A percentile compares a stretch with the other conserved stretches of the same genome.
These are phyloP conservation scores for Heterohyrax brucei DNA, from an alignment of 2,797 vertebrate species.

Conservation along the genomic window DNA sequence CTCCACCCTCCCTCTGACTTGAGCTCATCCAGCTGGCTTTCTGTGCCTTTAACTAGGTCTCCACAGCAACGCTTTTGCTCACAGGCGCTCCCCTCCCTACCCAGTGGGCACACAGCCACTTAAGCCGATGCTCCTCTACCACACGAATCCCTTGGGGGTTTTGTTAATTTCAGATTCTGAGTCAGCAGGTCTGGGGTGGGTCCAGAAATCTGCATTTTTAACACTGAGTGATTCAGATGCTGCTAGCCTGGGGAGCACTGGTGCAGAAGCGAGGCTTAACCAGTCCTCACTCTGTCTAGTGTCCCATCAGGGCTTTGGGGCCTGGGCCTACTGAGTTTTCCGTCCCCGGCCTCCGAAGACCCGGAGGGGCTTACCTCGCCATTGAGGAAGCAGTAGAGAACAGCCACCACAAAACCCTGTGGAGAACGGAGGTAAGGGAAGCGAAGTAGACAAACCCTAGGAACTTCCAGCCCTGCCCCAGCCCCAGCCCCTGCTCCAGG, in stretches of 20 bases:
- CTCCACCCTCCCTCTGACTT: not conserved
- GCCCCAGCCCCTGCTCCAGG: not conserved
- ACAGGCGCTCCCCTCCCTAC: not conserved
- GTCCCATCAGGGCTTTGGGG: not conserved
- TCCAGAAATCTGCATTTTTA: not conserved
- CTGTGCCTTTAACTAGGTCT: not conserved
- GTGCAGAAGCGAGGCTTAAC: not conserved
- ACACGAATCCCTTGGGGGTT: not conserved
- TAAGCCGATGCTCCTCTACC: not conserved
- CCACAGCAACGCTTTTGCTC: not conserved
- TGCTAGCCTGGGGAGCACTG: not conserved
- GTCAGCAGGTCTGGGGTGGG: not conserved
- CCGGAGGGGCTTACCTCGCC: conserved; percentile 91
- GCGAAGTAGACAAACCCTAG: not conserved
- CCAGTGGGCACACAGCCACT: not conserved
- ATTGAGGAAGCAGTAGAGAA: conserved; percentile 98
- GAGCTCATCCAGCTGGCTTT: not conserved
- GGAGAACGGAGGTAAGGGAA: conserved; percentile 70
- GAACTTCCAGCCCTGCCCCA: not conserved
- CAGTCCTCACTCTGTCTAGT: not conserved
- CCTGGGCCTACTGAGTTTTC: not conserved
- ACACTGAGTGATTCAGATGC: not conserved
- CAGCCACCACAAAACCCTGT: conserved; percentile 97
- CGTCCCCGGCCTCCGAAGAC: not conserved
- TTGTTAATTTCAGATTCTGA: not conserved